These are phyloP conservation scores for Lordiphosa andalusiaca DNA, from an alignment of 2,888 invertebrate species.

Conservation along the genomic window DNA sequence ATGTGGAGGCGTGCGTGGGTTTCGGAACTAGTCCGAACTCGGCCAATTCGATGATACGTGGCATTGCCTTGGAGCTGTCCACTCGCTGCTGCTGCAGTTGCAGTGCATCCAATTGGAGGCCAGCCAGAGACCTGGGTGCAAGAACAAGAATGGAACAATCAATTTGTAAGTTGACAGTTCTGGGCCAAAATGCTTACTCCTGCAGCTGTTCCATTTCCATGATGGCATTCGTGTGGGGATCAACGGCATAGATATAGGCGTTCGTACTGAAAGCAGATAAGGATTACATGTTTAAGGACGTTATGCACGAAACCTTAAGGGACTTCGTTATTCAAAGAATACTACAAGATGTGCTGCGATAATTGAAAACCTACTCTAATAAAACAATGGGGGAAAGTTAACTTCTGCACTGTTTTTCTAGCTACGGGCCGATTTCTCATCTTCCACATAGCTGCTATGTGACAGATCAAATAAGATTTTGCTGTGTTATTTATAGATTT, in stretches of 20 bases:
- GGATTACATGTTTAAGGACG: no score
- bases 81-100: slow-evolving; percentile 57
- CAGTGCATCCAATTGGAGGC: slow-evolving; percentile 68
- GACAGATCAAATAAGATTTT: no score
- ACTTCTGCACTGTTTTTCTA: no score
- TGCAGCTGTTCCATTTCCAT: slow-evolving; percentile 90
- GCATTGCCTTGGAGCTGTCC: slow-evolving; percentile 81
- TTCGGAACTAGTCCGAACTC: slow-evolving; percentile 75
- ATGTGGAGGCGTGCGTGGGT: slow-evolving; percentile 77
- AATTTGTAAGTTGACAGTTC: slow-evolving; percentile 19
- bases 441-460: no score
- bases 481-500: no score
- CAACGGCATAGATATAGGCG: slow-evolving; percentile 91
- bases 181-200: slow-evolving; percentile 82
- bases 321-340: no score
- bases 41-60: slow-evolving; percentile 84
- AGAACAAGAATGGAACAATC: not conserved
- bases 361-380: no score
- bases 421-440: no score
- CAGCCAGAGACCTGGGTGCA: slow-evolving; percentile 83
- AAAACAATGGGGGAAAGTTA: no score
- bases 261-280: slow-evolving; percentile 86
- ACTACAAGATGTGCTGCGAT: no score
- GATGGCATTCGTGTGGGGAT: slow-evolving; percentile 89
- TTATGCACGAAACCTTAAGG: no score